Evolutionary conservation across 1,140 invertebrate genomes (phyloP).

Genomic region (Caenorhabditis briggsae): DNA sequence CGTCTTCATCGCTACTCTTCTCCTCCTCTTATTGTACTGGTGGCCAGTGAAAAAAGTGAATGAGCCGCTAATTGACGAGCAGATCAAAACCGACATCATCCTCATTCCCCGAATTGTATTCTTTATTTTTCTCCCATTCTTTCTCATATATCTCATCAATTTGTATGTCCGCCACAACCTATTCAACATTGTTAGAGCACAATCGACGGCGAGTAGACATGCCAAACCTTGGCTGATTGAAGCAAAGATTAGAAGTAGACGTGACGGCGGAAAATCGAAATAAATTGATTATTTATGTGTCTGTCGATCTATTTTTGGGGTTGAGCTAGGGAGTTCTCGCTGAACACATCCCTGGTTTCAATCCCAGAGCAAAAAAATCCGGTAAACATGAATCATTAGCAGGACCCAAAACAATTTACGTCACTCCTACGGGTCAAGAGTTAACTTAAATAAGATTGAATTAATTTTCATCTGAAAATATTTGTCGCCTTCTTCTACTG

Average conservation of each 20-base stretch:
- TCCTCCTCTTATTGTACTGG: background rate
- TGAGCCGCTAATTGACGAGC: background rate
- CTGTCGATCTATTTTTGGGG: background rate
- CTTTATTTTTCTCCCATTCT: conserved; percentile 12
- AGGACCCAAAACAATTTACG: too few relatives aligned
- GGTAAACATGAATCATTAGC: too few relatives aligned
- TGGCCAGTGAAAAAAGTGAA: conserved; percentile 18
- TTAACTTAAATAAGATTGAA: too few relatives aligned
- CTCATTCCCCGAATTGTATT: background rate
- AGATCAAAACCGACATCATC: background rate
- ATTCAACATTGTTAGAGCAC: conserved; percentile 7
- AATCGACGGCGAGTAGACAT: conserved; percentile 1
- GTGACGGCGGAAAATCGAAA: background rate
- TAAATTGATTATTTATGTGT: conserved; percentile 46
- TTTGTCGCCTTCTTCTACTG: too few relatives aligned
- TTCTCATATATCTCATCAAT: conserved; percentile 17
- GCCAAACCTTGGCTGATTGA: background rate
- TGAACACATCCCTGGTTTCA: too few relatives aligned
- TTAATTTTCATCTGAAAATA: too few relatives aligned
- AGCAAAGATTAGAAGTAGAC: background rate
- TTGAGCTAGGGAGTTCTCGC: too few relatives aligned
- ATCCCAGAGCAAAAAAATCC: background rate
- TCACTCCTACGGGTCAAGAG: too few relatives aligned
- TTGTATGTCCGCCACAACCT: conserved; percentile 33
- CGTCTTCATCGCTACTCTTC: background rate